A percentile compares a stretch with the other conserved stretches of the same genome.
Conservation (phyloP, 2,113 vertebrate genomes). For the Tympanuchus pallidicinctus region DNA sequence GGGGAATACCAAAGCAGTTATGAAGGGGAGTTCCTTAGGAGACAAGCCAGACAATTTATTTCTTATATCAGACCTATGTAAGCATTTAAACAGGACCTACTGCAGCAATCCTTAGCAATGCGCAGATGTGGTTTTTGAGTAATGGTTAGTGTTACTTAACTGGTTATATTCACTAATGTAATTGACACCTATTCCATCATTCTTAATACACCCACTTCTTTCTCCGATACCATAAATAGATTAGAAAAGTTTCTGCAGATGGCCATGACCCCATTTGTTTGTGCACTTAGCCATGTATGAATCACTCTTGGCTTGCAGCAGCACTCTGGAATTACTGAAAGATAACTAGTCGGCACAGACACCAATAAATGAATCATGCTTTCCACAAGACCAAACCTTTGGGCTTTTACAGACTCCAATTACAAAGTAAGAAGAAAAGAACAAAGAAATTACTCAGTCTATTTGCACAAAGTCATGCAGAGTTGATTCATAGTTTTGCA, state of each 20-base stretch:
- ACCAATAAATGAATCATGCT: constrained; percentile 85
- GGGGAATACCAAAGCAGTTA: not conserved
- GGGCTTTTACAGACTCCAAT: constrained; percentile 82
- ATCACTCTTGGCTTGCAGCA: constrained; percentile 76
- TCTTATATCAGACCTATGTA: not conserved
- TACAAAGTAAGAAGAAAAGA: constrained; percentile 80
- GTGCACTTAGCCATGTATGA: constrained; percentile 73
- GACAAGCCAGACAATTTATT: not conserved
- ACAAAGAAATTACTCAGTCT: constrained; percentile 86
- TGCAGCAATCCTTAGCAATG: not conserved
- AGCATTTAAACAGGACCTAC: not conserved
- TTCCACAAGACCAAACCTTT: constrained; percentile 82
- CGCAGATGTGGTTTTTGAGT: constrained; percentile 43
- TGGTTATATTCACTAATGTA: constrained; percentile 56
- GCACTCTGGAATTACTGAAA: constrained; percentile 75
- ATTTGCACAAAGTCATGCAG: constrained; percentile 79
- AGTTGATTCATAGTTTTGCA: constrained; percentile 81
- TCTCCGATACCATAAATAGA: constrained; percentile 75
- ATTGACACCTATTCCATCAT: constrained; percentile 70
- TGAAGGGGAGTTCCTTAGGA: not conserved
- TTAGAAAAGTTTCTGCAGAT: constrained; percentile 72
- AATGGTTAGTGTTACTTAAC: constrained; percentile 49
- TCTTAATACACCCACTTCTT: constrained; percentile 68
- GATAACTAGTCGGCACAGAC: constrained; percentile 78
- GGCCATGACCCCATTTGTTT: constrained; percentile 77